Percentiles rank a stretch among this genome's conserved stretches.
phyloP scores from a whole-genome alignment of 2,797 vertebrate genomes.

The Natrix natrix region DNA sequence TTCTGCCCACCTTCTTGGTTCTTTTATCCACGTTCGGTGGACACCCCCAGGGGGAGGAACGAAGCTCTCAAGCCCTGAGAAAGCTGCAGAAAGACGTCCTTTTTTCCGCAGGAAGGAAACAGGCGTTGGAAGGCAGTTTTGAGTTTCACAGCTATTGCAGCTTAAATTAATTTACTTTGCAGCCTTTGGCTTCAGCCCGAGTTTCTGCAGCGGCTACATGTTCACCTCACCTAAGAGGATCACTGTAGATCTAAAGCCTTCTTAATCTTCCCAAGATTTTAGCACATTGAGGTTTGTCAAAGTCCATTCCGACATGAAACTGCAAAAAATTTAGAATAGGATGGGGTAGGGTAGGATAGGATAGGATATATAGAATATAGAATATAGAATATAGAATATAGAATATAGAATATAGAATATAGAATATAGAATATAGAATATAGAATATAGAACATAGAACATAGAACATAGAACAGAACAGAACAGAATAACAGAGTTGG shows the following conservation, averaged over 20 bases:
- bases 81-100: not conserved
- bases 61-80: not conserved
- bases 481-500: too few species aligned
- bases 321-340: not conserved
- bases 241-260: not conserved
- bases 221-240: not conserved
- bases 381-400: too few species aligned
- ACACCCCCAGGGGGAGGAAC: not conserved
- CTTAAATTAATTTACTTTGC: not conserved
- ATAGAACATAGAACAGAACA: too few species aligned
- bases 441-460: too few species aligned
- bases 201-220: not conserved
- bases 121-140: not conserved
- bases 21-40: not conserved
- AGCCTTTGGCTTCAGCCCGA: not conserved
- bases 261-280: not conserved
- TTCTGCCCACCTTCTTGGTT: not conserved
- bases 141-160: not conserved
- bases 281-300: not conserved
- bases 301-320: not conserved
- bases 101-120: not conserved
- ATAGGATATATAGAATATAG: too few species aligned
- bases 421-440: too few species aligned
- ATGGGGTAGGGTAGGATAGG: too few species aligned
- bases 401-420: too few species aligned